phyloP scores from a whole-genome alignment of 2,888 invertebrate species.

The Anorthoa munda region DNA sequence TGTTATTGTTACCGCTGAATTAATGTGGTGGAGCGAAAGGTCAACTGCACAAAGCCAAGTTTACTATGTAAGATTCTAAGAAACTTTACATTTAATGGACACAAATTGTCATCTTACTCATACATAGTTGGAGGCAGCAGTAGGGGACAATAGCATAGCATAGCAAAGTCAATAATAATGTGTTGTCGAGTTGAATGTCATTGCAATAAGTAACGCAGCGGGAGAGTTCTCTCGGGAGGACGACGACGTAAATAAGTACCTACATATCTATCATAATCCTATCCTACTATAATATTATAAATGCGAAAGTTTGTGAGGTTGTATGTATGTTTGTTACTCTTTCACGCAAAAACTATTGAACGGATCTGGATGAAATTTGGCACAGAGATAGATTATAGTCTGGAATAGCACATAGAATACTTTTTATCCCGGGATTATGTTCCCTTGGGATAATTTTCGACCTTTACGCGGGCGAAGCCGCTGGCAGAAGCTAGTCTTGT shows the following conservation, averaged over 20 bases:
- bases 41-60: background rate
- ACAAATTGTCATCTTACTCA: conserved; percentile 19
- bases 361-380: too few relatives aligned
- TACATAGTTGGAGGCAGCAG: background rate
- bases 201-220: conserved; percentile 61
- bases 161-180: conserved; percentile 50
- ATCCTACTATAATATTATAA: too few relatives aligned
- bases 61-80: background rate
- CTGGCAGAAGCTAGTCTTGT: too few relatives aligned
- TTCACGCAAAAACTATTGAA: too few relatives aligned
- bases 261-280: conserved; percentile 24
- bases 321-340: too few relatives aligned
- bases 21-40: background rate
- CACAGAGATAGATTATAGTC: too few relatives aligned
- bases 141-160: conserved; percentile 44
- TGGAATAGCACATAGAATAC: too few relatives aligned
- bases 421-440: too few relatives aligned
- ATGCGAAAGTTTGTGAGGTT: too few relatives aligned
- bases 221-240: conserved; percentile 40
- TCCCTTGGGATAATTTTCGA: too few relatives aligned
- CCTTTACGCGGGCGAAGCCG: too few relatives aligned
- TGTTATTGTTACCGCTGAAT: background rate
- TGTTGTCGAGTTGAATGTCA: conserved; percentile 58
- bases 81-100: conserved; percentile 26
- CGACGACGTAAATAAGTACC: too few relatives aligned